phyloP scores from a whole-genome alignment of 2,888 invertebrate genomes.

The Tuberolachnus salignus region DNA sequence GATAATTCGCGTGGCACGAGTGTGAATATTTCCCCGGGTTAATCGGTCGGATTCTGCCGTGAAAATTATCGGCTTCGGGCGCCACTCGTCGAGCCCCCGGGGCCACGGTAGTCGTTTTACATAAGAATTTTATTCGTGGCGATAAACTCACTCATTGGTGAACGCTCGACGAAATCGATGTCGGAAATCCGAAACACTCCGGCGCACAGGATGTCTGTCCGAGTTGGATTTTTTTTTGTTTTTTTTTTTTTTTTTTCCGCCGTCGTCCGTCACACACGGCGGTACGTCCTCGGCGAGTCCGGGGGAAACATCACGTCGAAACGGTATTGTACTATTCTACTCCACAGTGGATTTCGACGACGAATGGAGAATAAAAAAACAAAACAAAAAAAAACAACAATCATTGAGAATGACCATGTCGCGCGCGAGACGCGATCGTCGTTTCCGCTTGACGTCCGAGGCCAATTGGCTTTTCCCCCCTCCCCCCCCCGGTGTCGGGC shows the following conservation, averaged over 20 bases:
- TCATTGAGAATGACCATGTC: slow-evolving; percentile 50
- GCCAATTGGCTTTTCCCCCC: slow-evolving; percentile 40
- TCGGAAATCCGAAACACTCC: neutral
- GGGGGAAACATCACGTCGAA: neutral
- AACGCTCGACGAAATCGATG: neutral
- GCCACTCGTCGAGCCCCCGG: too few species aligned
- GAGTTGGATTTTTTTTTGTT: neutral
- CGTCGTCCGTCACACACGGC: slow-evolving; percentile 4
- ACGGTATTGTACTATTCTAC: slow-evolving; percentile 23
- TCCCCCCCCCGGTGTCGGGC: too few species aligned
- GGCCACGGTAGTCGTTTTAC: too few species aligned
- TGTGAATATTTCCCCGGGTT: too few species aligned
- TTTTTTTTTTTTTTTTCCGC: neutral
- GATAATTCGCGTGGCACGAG: too few species aligned
- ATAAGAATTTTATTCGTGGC: too few species aligned
- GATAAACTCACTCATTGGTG: neutral
- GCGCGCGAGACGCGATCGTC: slow-evolving; percentile 17
- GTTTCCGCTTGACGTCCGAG: slow-evolving; percentile 55
- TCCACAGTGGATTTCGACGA: neutral
- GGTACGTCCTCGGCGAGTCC: neutral
- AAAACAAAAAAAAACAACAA: slow-evolving; percentile 9
- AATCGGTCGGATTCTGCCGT: too few species aligned
- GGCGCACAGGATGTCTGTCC: slow-evolving; percentile 41
- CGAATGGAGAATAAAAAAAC: too few species aligned
- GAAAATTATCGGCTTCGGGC: too few species aligned